These are phyloP conservation scores for Anas platyrhynchos DNA, from an alignment of 2,113 vertebrate species.

Conservation along the genomic window DNA sequence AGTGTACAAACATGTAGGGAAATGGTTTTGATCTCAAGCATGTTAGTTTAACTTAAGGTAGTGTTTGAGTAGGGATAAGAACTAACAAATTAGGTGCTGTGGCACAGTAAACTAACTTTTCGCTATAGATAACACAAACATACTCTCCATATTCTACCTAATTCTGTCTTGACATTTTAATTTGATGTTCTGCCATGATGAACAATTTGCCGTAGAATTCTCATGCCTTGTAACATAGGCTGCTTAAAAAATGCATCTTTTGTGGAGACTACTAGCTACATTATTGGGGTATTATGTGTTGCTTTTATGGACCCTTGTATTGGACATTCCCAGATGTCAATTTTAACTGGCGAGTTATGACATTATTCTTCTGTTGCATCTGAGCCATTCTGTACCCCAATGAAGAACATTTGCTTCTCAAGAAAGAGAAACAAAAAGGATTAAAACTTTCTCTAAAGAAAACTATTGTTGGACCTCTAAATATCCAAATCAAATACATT, in stretches of 20 bases:
- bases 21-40: background rate
- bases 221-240: slow-evolving; percentile 73
- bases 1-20: background rate
- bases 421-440: slow-evolving; percentile 67
- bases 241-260: slow-evolving; percentile 34
- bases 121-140: slow-evolving; percentile 22
- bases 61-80: slow-evolving; percentile 36
- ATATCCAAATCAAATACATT: slow-evolving; percentile 42
- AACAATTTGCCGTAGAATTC: slow-evolving; percentile 77
- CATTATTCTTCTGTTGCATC: slow-evolving; percentile 61
- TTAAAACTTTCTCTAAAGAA: slow-evolving; percentile 64
- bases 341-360: slow-evolving; percentile 69
- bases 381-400: slow-evolving; percentile 60
- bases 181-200: slow-evolving; percentile 70
- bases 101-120: slow-evolving; percentile 37
- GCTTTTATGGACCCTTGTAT: slow-evolving; percentile 56
- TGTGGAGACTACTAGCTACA: slow-evolving; percentile 54
- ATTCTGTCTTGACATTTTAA: slow-evolving; percentile 55
- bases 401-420: slow-evolving; percentile 68
- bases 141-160: slow-evolving; percentile 41
- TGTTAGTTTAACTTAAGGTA: slow-evolving; percentile 47
- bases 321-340: slow-evolving; percentile 53
- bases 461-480: slow-evolving; percentile 52
- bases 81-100: slow-evolving; percentile 31
- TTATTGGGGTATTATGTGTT: slow-evolving; percentile 38